These are phyloP conservation scores for Drosophila asahinai DNA, from an alignment of 1,140 invertebrate species.

Conservation along the genomic window DNA sequence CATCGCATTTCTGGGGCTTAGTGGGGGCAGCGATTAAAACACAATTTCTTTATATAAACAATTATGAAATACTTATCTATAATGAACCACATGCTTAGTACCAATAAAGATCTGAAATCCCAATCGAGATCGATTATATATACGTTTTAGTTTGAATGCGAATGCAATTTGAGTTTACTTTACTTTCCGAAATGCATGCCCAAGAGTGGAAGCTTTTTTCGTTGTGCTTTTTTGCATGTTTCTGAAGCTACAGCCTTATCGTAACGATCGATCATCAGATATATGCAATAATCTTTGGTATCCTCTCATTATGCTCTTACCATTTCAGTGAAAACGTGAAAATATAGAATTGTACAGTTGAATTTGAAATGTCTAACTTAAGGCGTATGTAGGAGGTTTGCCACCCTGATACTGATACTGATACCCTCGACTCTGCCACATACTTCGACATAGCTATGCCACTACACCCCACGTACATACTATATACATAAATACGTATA, in stretches of 20 bases:
- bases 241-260: background rate
- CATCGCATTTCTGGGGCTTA: conserved; percentile 24
- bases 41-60: conserved; percentile 42
- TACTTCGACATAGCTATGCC: conserved; percentile 48
- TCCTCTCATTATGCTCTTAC: conserved; percentile 63
- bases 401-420: conserved; percentile 57
- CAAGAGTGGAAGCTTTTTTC: conserved; percentile 13
- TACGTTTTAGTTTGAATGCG: conserved; percentile 11
- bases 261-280: conserved; percentile 15
- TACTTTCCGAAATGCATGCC: conserved; percentile 35
- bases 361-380: conserved; percentile 66
- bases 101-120: conserved; percentile 58
- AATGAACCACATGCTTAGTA: conserved; percentile 43
- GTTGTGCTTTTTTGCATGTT: conserved; percentile 27
- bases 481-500: conserved; percentile 3
- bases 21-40: conserved; percentile 23
- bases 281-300: conserved; percentile 50
- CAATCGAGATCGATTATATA: conserved; percentile 21
- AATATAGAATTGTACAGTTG: conserved; percentile 65
- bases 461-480: conserved; percentile 32
- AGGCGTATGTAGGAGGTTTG: conserved; percentile 44
- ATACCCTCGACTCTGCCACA: conserved; percentile 33
- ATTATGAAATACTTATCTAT: conserved; percentile 46
- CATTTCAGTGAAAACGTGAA: conserved; percentile 75
- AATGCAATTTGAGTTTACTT: conserved; percentile 9